Evolutionary conservation across 2,113 vertebrate species (phyloP).

Genomic region (Hiodon alosoides): DNA sequence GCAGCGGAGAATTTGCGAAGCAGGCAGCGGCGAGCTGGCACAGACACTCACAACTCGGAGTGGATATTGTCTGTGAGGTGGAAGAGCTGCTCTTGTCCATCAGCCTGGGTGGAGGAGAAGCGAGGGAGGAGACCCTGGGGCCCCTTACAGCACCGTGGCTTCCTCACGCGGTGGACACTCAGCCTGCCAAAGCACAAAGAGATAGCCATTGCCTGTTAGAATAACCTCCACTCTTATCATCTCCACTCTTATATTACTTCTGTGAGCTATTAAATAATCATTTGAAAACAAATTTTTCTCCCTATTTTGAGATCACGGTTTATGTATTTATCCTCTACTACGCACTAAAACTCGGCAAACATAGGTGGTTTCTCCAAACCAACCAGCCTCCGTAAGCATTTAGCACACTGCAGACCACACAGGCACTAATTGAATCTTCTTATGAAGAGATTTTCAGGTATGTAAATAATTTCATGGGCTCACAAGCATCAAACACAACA

Average conservation of each 20-base stretch:
- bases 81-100: slow-evolving; percentile 94
- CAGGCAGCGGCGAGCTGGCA: not conserved
- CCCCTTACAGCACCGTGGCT: slow-evolving; percentile 84
- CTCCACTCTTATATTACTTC: too few relatives aligned
- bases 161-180: slow-evolving; percentile 73
- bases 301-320: too few relatives aligned
- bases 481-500: not conserved
- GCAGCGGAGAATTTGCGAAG: too few relatives aligned
- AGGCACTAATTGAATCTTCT: not conserved
- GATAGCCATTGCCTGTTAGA: not conserved
- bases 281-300: too few relatives aligned
- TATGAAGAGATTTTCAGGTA: not conserved
- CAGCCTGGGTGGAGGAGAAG: slow-evolving; percentile 76
- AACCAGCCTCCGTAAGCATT: too few relatives aligned
- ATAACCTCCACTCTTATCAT: too few relatives aligned
- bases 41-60: slow-evolving; percentile 84
- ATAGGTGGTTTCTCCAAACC: too few relatives aligned
- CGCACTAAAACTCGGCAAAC: too few relatives aligned
- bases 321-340: too few relatives aligned
- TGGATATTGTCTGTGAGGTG: slow-evolving; percentile 86
- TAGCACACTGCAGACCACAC: too few relatives aligned
- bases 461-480: not conserved
- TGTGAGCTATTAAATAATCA: too few relatives aligned
- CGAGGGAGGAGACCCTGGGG: slow-evolving; percentile 87
- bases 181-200: slow-evolving; percentile 57